These are phyloP conservation scores for Tilapia sparmanii DNA, from an alignment of 2,113 vertebrate genomes.

Conservation along the genomic window DNA sequence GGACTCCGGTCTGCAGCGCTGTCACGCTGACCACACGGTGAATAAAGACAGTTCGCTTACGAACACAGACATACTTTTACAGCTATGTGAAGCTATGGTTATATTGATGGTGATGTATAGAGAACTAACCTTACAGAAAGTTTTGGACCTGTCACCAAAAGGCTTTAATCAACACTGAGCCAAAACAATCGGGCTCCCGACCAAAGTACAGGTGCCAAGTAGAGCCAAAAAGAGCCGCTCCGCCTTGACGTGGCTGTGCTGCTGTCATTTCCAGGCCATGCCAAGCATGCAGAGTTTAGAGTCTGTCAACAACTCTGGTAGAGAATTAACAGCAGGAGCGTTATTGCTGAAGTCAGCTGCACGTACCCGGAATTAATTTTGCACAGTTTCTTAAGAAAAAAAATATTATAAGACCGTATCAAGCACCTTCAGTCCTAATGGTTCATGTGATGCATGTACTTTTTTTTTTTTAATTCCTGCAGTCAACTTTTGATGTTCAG, in stretches of 20 bases:
- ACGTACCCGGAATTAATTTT: not conserved
- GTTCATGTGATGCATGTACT: not conserved
- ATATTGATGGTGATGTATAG: no score
- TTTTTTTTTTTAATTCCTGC: accelerated
- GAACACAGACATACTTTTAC: not conserved
- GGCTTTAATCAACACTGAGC: not conserved
- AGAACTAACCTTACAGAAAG: slow-evolving; percentile 43
- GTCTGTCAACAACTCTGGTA: not conserved
- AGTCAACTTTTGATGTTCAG: not conserved
- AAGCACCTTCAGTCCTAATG: not conserved
- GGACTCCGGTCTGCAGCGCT: not conserved
- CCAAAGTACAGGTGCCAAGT: slow-evolving; percentile 21
- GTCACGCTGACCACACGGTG: not conserved
- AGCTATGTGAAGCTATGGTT: accelerated
- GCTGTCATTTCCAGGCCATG: not conserved
- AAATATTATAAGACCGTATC: not conserved
- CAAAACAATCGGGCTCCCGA: slow-evolving; percentile 37
- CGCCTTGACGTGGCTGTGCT: not conserved
- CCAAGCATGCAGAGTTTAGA: not conserved
- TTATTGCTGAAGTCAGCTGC: not conserved
- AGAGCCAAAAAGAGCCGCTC: not conserved
- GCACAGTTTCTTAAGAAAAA: not conserved
- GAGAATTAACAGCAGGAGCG: not conserved
- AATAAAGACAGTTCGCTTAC: not conserved
- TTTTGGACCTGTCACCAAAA: slow-evolving; percentile 24